These are phyloP conservation scores for Malurus melanocephalus DNA, from an alignment of 2,113 vertebrate species.

Conservation along the genomic window DNA sequence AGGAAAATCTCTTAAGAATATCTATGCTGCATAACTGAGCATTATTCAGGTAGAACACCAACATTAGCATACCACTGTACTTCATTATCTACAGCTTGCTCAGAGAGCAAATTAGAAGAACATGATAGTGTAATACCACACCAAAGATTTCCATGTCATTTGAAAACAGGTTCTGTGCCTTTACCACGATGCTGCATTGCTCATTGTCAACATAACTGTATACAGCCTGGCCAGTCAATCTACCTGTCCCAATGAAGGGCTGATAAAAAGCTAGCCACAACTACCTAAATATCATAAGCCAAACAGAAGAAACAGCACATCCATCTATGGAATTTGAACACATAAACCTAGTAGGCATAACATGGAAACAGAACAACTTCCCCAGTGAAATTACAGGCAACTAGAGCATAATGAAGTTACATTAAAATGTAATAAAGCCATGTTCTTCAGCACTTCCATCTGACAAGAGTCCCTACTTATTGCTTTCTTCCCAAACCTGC, in stretches of 20 bases:
- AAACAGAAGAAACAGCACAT: neutral
- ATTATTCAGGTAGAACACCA: neutral
- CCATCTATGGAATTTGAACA: neutral
- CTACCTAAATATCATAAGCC: neutral
- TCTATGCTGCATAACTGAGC: neutral
- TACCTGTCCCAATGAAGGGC: neutral
- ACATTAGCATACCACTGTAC: neutral
- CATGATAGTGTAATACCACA: neutral
- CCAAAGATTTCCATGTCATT: neutral
- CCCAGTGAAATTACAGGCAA: neutral
- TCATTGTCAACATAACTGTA: neutral
- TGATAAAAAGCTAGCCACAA: neutral
- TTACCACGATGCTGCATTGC: neutral
- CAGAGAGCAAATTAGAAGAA: neutral
- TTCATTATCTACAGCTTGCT: neutral
- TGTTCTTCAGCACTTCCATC: neutral
- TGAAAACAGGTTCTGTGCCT: neutral
- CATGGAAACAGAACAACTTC: neutral
- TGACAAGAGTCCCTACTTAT: neutral
- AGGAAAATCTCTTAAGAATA: neutral
- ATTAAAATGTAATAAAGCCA: neutral
- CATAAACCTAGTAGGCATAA: neutral
- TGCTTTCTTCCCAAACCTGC: neutral
- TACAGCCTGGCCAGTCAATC: neutral
- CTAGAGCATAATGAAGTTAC: slow-evolving; percentile 10